Conservation (phyloP, 2,797 vertebrate species). For the Smutsia temminckii region DNA sequence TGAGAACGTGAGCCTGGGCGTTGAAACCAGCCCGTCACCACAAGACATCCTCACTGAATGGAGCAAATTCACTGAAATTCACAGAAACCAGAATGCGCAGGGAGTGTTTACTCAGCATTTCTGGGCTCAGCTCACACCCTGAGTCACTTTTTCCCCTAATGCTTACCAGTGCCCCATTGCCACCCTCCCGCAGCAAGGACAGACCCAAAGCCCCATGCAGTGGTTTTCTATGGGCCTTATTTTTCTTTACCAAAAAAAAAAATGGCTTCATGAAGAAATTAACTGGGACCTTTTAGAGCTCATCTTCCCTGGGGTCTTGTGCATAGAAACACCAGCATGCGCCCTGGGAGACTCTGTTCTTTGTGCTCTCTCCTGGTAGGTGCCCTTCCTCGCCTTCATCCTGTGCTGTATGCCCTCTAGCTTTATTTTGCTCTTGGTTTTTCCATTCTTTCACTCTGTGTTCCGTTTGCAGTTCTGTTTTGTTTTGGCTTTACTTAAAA, state of each 20-base stretch:
- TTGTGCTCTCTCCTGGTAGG: not conserved
- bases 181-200: constrained; percentile 18
- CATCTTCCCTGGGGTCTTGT: constrained; percentile 25
- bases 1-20: not conserved
- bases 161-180: not conserved
- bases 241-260: not conserved
- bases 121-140: not conserved
- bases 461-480: constrained; percentile 76
- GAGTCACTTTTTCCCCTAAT: constrained; percentile 6
- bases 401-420: not conserved
- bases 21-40: fast-evolving
- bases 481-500: constrained; percentile 70
- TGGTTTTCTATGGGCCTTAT: constrained; percentile 34
- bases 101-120: not conserved
- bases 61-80: constrained; percentile 13
- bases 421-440: constrained; percentile 33
- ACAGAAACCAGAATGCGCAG: constrained; percentile 1
- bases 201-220: not conserved
- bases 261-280: not conserved
- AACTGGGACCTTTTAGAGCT: constrained; percentile 34
- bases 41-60: not conserved
- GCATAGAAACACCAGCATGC: not conserved
- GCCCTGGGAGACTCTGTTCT: not conserved
- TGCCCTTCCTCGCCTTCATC: constrained; percentile 3
- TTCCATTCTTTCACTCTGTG: constrained; percentile 33